Evolutionary conservation across 2,797 vertebrate species (phyloP), one percentile per base, ranked within the genome.

Genomic region (Liasis olivaceus): DNA sequence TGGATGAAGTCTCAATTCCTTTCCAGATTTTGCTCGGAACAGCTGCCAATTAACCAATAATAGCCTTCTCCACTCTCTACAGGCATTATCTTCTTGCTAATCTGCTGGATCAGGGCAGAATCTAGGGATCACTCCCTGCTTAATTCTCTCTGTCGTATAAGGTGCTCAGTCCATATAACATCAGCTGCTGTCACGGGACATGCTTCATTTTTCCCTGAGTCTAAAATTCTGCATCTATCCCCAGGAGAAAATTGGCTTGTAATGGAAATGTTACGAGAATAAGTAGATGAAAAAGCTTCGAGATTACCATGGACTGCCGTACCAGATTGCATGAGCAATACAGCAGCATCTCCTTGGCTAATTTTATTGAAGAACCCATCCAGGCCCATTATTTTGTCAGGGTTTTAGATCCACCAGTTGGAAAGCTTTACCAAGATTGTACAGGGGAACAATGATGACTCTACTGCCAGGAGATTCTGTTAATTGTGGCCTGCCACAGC

Each of bases 401-500:
- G 42, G 87, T 88, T 89, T 95, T 94, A 77, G 72, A 93, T 91
- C 64, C 85, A 88, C 93, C 93, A 26, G n/a, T 96, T 95, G 94
- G 54, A 92, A 94, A 94, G 94, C 62, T 87, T 77, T 47, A 90
- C 0, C 62, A 94, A 95, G 95, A 92, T 1, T 28, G 87, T 89
- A 58, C 72, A 6, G 31, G 90, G 66, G 85, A 94, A 94, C 93
- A 64, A 90, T 42, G 95, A 31, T 86, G 93, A 47, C 89, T 9
- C 36, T 90, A 93, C 92, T 96, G 96, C 95, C 94, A 92, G 89
- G 94, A 56, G 92, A 94, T 95, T 93, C 92, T 87, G 22, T 58
- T 93, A 95, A 95, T 95, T 94, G 93, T 90, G 72, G 88, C 56
- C 8, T 88, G 88, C 90, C 87, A 66, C 92, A n/a, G 91, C 93